phyloP scores from a whole-genome alignment of 2,888 invertebrate species.

The Sminthurides aquaticus region DNA sequence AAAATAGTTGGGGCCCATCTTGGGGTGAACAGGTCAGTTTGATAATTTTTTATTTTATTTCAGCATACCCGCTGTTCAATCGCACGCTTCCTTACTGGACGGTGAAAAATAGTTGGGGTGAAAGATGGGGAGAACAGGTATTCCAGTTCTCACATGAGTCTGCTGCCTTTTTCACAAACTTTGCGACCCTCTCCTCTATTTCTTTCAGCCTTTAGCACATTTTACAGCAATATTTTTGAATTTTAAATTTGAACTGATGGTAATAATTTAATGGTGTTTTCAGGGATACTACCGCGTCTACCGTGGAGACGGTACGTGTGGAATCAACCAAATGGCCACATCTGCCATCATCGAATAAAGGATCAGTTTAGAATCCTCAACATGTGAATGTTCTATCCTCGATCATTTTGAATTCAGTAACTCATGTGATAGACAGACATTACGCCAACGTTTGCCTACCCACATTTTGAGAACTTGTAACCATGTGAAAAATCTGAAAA shows the following conservation, averaged over 20 bases:
- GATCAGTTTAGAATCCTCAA: too few relatives aligned
- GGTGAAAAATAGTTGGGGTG: conserved; percentile 92
- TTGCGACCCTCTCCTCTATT: neutral
- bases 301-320: conserved; percentile 90
- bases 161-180: neutral
- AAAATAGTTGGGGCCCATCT: conserved; percentile 52
- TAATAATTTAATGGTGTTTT: conserved; percentile 36
- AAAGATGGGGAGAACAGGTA: conserved; percentile 75
- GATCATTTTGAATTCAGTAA: too few relatives aligned
- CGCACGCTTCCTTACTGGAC: conserved; percentile 82
- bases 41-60: conserved; percentile 32
- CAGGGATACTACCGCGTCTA: conserved; percentile 89
- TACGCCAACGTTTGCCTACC: too few relatives aligned
- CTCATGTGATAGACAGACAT: too few relatives aligned
- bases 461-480: too few relatives aligned
- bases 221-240: too few relatives aligned
- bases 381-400: too few relatives aligned
- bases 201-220: too few relatives aligned
- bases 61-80: conserved; percentile 72
- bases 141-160: conserved; percentile 17
- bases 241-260: neutral
- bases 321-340: conserved; percentile 75
- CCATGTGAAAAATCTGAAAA: too few relatives aligned
- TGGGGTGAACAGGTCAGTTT: conserved; percentile 51
- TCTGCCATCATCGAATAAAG: conserved; percentile 1